Evolutionary conservation across 2,113 vertebrate species (phyloP).

Genomic region (Calyptomena viridis): DNA sequence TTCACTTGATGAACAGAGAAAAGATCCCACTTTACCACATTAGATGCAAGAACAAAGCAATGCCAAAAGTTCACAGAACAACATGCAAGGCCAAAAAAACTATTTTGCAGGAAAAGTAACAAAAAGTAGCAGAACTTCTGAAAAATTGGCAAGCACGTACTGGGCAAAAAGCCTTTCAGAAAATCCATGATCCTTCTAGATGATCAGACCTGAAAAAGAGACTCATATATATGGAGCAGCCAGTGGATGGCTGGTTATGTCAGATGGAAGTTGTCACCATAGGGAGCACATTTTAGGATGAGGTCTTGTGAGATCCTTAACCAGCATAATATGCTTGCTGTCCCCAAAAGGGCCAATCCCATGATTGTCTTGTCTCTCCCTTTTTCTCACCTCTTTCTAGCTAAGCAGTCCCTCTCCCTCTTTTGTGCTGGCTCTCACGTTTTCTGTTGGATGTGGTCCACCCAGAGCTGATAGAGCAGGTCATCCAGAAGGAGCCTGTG

Average conservation of each 20-base stretch:
- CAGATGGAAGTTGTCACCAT: neutral
- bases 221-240: neutral
- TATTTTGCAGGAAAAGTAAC: neutral
- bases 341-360: neutral
- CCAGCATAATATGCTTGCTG: neutral
- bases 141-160: neutral
- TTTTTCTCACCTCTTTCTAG: neutral
- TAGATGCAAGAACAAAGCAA: neutral
- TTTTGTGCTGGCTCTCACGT: neutral
- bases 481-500: neutral
- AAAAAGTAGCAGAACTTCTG: neutral
- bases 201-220: neutral
- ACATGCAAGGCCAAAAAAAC: neutral
- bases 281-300: neutral
- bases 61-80: neutral
- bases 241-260: neutral
- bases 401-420: neutral
- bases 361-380: neutral
- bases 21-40: neutral
- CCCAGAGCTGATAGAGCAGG: neutral
- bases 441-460: neutral
- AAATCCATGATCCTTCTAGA: neutral
- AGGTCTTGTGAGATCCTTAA: neutral
- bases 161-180: neutral
- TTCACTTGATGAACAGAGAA: neutral